Evolutionary conservation across 2,797 vertebrate species (phyloP), one percentile per base, ranked within the genome.

Genomic region (Anas capensis): DNA sequence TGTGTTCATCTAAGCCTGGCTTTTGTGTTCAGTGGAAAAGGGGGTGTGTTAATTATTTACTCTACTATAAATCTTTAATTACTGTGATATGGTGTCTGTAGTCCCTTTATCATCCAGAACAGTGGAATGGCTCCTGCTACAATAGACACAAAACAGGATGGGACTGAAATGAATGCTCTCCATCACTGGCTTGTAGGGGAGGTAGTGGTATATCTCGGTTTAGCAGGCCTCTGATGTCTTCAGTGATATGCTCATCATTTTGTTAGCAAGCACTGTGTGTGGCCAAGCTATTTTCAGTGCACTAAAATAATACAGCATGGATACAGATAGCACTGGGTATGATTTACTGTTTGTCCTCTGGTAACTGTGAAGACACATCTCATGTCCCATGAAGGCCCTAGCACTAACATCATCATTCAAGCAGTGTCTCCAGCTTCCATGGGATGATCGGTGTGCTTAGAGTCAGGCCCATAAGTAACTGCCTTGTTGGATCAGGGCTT

Each of bases 1-100:
- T 86, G 10, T 70, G 76, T 75, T 94, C 72, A 90, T 88, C 68
- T 92, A 57, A 56, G 69, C 64, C 49, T 82, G 86, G 82, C 79
- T 94, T 94, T 86, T 68, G 82, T 92, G 71, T 87, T 96, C 85
- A 84, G 71, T 73, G 40, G 60, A 80, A 94, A 94, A 83, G 42
- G 14, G 5, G 40, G 13, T 57, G 16, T 83, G 71, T 97, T 95
- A 97, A 97, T 97, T 96, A 96, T 96, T 96, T 92, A 92, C 1
- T 5, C 24, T 38, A 44, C 42, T 33, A 48, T 95, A 77, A 86
- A 88, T 92, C 81, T 96, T 96, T 96, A 65, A 78, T 77, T 75
- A 46, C 44, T 66, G 31, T 48, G 62, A n/a, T 86, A 27, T 24
- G 34, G 5, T 90, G 64, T 82, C 82, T 79, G 36, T 31, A 75